phyloP scores from a whole-genome alignment of 2,113 vertebrate genomes.

The Shinisaurus crocodilurus region DNA sequence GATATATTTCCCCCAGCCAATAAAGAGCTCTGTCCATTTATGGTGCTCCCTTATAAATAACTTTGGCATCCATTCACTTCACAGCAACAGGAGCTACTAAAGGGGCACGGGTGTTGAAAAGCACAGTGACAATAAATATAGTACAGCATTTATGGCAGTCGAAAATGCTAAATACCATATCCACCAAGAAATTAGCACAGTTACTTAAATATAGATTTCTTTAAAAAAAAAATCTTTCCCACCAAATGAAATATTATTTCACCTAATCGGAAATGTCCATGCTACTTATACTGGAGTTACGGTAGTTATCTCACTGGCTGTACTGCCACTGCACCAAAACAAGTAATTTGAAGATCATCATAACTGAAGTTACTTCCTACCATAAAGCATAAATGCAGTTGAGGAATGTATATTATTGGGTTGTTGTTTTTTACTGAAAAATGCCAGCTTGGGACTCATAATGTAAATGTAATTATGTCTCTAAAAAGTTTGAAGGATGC shows the following conservation, averaged over 20 bases:
- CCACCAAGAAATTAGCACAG: not conserved
- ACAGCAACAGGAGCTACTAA: not conserved
- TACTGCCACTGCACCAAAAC: not conserved
- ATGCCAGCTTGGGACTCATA: slow-evolving; percentile 5
- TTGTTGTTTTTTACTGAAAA: not conserved
- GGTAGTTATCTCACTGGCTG: not conserved
- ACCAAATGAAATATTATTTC: not conserved
- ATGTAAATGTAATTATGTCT: slow-evolving; percentile 17
- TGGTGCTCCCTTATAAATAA: not conserved
- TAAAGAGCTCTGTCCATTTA: slow-evolving; percentile 19
- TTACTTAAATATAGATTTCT: not conserved
- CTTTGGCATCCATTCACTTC: not conserved
- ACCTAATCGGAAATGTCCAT: not conserved
- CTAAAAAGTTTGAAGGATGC: not conserved
- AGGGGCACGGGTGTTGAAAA: not conserved
- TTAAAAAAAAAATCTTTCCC: not conserved
- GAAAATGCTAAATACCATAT: not conserved
- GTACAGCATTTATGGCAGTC: not conserved
- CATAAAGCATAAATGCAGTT: slow-evolving; percentile 18
- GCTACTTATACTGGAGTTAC: not conserved
- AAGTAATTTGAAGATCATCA: not conserved
- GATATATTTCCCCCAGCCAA: not conserved
- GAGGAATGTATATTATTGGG: not conserved
- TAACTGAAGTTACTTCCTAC: not conserved
- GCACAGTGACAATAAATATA: not conserved